Base-by-base conservation (phyloP, 1,140 invertebrate species). In the Drosophila equinoxialis region DNA sequence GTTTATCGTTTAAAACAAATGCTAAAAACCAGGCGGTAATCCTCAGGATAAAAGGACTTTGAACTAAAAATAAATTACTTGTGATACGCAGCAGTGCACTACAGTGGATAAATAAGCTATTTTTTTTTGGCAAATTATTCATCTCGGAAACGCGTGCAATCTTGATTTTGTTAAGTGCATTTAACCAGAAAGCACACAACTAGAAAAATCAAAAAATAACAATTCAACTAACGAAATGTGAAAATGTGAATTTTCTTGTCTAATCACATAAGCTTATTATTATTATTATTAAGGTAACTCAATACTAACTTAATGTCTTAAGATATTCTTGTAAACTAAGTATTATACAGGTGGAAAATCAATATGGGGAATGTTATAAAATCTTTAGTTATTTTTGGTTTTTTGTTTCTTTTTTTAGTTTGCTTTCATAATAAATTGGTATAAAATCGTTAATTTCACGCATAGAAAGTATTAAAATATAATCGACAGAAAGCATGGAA, bases 381-480 rank as follows among this genome's bases (percentile, higher is more conserved):
- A 59, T 59, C 11, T 37, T 37, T 3, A 17, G 33, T 30, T 30
- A 6, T 30, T 30, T 23, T 23, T 23, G 20, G 20, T 23, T 2
- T 23, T 30, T 30, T 30, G 0, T 30, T 30, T 30, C 3, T 14
- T 59, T 59, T 77, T 77, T 65, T 60, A 59, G 59, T 30, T 30
- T 30, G 30, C 30, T 30, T 30, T 30, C 30, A 30, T 70, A 70
- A 77, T 77, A 77, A 77, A 77, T 54, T 77, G 60, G 73, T 75
- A 75, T 74, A 77, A 77, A 76, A 77, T 64, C n/a, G 66, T 65
- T 77, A 65, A 77, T 70, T 77, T 74, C 70, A 77, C 64, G 74
- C 76, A 67, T 77, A 64, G 59, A 74, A 76, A 76, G 69, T 77
- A 55, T 74, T 60, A 60, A 77, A 76, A 76, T 39, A 59, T 39